Evolutionary conservation across 2,113 vertebrate species (phyloP).

Genomic region (Grus americana): DNA sequence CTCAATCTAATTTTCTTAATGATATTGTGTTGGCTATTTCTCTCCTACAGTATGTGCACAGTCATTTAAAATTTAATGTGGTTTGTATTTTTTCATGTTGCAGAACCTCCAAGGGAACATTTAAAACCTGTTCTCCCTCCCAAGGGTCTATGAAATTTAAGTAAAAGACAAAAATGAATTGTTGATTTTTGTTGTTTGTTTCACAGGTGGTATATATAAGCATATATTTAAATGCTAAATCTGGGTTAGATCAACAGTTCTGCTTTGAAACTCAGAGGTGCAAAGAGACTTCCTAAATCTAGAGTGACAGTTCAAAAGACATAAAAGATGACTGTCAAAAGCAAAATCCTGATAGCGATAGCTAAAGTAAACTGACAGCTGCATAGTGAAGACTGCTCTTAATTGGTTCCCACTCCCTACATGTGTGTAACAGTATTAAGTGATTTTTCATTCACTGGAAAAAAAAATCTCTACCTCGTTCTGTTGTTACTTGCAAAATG

Average conservation of each 20-base stretch:
- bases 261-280: conserved; percentile 3
- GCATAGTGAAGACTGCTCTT: not conserved
- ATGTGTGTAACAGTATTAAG: not conserved
- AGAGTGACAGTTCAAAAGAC: conserved; percentile 4
- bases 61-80: not conserved
- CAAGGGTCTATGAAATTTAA: not conserved
- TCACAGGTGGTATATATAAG: not conserved
- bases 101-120: not conserved
- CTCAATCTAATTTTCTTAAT: not conserved
- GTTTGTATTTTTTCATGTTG: not conserved
- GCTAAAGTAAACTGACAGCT: not conserved
- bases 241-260: not conserved
- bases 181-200: not conserved
- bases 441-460: not conserved
- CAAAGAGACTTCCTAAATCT: not conserved
- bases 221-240: not conserved
- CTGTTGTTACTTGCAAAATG: not conserved
- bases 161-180: not conserved
- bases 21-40: not conserved
- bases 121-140: not conserved
- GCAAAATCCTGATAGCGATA: not conserved
- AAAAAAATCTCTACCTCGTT: not conserved
- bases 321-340: not conserved
- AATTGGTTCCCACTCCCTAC: not conserved
- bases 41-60: not conserved